Evolutionary conservation across 2,797 vertebrate genomes (phyloP).

Genomic region (Leptatherina wallacei): DNA sequence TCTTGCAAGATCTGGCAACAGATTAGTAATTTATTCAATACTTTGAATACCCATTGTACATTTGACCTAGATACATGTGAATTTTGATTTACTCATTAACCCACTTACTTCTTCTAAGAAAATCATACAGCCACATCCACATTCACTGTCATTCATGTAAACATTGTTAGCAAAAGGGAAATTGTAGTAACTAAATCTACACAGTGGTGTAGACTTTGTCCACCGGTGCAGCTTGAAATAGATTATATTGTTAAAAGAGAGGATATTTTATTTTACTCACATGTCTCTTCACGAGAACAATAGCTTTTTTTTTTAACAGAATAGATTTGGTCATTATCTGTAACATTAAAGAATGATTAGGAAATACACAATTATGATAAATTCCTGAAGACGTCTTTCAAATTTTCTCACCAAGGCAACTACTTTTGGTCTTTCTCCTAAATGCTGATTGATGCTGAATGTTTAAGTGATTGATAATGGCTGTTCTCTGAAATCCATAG

Average conservation of each 20-base stretch:
- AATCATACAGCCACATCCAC: background rate
- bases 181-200: background rate
- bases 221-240: background rate
- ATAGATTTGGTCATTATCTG: background rate
- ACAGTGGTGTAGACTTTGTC: background rate
- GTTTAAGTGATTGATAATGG: too few species aligned
- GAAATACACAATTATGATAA: background rate
- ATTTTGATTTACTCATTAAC: background rate
- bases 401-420: background rate
- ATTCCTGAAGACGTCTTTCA: background rate
- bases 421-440: background rate
- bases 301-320: background rate
- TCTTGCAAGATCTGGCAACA: background rate
- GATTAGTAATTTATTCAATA: background rate
- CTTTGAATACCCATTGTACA: background rate
- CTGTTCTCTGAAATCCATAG: background rate
- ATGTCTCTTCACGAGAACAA: too few species aligned
- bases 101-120: background rate
- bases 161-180: background rate
- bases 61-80: background rate
- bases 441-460: too few species aligned
- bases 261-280: background rate
- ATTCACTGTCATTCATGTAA: background rate
- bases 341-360: background rate
- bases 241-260: background rate